Conservation (phyloP, 2,888 invertebrate species). For the Pyrochroa serraticornis region DNA sequence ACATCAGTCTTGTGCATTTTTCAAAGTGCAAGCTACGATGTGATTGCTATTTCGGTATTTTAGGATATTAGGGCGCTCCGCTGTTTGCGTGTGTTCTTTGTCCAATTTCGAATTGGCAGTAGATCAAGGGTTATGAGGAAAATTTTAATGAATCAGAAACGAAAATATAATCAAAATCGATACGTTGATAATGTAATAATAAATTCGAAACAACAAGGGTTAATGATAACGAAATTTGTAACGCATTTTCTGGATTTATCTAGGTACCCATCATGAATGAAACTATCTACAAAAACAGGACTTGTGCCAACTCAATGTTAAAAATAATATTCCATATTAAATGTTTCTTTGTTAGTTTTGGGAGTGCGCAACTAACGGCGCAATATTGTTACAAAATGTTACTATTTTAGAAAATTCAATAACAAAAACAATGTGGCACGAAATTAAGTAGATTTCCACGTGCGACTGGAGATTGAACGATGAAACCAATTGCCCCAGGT, state of each 20-base stretch:
- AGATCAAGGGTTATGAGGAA: constrained; percentile 10
- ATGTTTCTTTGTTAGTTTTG: constrained; percentile 16
- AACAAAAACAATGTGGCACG: not conserved
- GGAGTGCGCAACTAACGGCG: constrained; percentile 7
- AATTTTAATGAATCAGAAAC: constrained; percentile 19
- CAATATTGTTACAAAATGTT: constrained; percentile 13
- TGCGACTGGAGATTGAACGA: no score
- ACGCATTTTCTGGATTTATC: not conserved
- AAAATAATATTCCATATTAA: constrained; percentile 23
- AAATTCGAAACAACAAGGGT: not conserved
- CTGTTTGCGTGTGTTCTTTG: constrained; percentile 19
- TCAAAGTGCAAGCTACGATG: not conserved
- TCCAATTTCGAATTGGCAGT: constrained; percentile 18
- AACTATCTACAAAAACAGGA: constrained; percentile 7
- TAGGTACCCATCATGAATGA: constrained; percentile 12
- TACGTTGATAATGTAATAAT: constrained; percentile 5
- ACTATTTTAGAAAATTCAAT: constrained; percentile 1
- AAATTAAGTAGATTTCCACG: not conserved
- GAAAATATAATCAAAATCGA: constrained; percentile 13
- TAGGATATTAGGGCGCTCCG: constrained; percentile 21
- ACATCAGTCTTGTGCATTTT: constrained; percentile 3
- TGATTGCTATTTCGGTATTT: constrained; percentile 17
- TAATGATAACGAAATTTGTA: not conserved
- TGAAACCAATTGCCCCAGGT: no score
- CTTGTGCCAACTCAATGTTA: constrained; percentile 19